These are phyloP conservation scores for Diabrotica undecimpunctata DNA, from an alignment of 1,140 invertebrate species.

Conservation along the genomic window DNA sequence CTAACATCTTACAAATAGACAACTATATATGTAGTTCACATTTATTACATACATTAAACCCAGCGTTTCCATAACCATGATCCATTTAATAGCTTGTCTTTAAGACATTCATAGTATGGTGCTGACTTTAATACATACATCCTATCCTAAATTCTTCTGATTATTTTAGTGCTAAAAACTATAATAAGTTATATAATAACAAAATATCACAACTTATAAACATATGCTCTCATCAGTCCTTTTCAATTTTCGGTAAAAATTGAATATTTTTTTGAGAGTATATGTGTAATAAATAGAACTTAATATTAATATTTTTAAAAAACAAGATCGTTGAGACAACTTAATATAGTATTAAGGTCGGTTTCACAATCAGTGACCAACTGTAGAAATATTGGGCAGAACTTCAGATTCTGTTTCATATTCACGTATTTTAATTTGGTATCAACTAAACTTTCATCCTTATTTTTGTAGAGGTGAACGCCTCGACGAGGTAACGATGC, in stretches of 20 bases:
- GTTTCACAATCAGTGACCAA: too few relatives aligned
- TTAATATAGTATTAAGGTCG: neutral
- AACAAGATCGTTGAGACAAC: neutral
- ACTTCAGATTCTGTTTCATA: too few relatives aligned
- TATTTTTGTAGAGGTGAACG: too few relatives aligned
- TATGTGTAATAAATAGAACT: conserved; percentile 1
- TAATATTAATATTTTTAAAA: neutral
- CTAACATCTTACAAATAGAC: conserved; percentile 13
- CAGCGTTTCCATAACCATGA: neutral
- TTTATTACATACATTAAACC: too few relatives aligned
- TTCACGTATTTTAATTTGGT: too few relatives aligned
- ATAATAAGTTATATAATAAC: conserved; percentile 9
- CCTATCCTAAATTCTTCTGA: too few relatives aligned
- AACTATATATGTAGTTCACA: neutral
- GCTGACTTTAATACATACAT: neutral
- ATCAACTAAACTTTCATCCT: too few relatives aligned
- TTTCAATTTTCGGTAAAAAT: conserved; percentile 9
- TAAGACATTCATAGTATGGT: neutral
- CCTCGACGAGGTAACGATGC: too few relatives aligned
- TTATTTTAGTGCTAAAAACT: conserved; percentile 10
- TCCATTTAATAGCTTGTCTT: neutral
- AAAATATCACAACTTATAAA: conserved; percentile 19
- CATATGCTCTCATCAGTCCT: conserved; percentile 16
- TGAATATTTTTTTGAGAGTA: conserved; percentile 15
- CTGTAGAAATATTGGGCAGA: too few relatives aligned